These are phyloP conservation scores for Argyra leucocephala DNA, from an alignment of 2,888 invertebrate genomes.

Conservation along the genomic window DNA sequence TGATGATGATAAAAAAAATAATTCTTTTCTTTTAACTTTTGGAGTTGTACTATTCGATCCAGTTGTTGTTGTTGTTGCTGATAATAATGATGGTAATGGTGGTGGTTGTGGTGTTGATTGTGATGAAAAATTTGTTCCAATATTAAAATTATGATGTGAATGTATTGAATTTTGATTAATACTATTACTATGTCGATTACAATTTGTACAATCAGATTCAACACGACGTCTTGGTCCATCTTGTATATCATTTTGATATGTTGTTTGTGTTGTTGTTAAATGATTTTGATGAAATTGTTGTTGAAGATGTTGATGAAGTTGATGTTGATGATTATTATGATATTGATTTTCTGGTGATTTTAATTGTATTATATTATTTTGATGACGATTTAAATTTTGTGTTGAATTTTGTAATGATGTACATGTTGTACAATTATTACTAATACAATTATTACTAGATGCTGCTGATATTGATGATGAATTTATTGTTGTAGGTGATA, in stretches of 20 bases:
- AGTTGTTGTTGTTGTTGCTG: too few relatives aligned
- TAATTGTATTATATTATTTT: constrained; percentile 17
- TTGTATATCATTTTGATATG: background rate
- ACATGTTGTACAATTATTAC: background rate
- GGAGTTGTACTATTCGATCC: constrained; percentile 10
- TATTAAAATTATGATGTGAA: background rate
- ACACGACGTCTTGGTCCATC: constrained; percentile 22
- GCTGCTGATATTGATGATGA: too few relatives aligned
- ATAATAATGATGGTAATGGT: too few relatives aligned
- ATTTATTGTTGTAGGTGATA: background rate
- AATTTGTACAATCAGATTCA: constrained; percentile 23
- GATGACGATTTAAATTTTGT: constrained; percentile 18
- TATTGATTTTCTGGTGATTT: constrained; percentile 18
- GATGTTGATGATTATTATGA: too few relatives aligned
- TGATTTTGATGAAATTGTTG: background rate
- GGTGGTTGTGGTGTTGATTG: too few relatives aligned
- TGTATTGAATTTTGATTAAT: background rate
- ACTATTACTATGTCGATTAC: constrained; percentile 13
- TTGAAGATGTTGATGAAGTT: background rate
- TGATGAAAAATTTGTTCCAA: background rate
- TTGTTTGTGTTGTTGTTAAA: background rate
- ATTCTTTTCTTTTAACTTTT: constrained; percentile 18
- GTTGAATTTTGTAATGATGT: background rate
- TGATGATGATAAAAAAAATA: constrained; percentile 19
- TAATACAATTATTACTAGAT: background rate